Percentiles rank a stretch among this genome's conserved stretches.
These are phyloP conservation scores for Uropetala carovei DNA, from an alignment of 2,888 invertebrate genomes.

Conservation along the genomic window DNA sequence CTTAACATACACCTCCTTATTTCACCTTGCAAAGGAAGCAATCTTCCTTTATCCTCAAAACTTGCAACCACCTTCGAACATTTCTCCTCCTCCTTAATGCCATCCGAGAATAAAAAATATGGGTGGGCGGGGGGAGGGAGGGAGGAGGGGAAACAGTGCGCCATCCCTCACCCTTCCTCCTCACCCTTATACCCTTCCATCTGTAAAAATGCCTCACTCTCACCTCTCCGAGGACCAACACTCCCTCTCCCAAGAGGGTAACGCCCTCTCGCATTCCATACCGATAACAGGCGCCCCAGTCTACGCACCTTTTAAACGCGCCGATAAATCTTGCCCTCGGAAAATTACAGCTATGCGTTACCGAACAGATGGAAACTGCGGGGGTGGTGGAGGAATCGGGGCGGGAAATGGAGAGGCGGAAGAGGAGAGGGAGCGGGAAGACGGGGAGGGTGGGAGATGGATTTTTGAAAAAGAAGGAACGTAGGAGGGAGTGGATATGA, in stretches of 20 bases:
- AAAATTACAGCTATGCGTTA: constrained; percentile 64
- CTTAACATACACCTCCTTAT: constrained; percentile 51
- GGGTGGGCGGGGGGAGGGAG: background rate
- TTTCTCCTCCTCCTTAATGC: constrained; percentile 36
- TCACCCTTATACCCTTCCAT: background rate
- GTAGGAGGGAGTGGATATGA: background rate
- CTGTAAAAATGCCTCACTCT: constrained; percentile 1
- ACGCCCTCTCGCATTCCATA: constrained; percentile 59
- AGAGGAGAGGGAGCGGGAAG: background rate
- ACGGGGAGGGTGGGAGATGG: background rate
- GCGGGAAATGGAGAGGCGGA: background rate
- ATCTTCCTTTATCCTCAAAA: constrained; percentile 40
- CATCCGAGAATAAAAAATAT: constrained; percentile 39
- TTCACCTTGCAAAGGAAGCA: constrained; percentile 42
- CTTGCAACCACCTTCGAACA: constrained; percentile 55
- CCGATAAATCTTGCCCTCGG: constrained; percentile 57
- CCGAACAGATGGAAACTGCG: constrained; percentile 42
- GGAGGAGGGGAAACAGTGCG: background rate
- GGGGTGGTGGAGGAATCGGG: background rate
- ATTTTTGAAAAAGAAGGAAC: background rate
- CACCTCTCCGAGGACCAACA: background rate
- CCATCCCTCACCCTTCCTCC: background rate
- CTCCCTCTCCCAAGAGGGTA: background rate
- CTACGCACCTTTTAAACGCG: constrained; percentile 59
- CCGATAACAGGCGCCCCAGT: constrained; percentile 55